Base-by-base conservation (phyloP, 2,888 invertebrate species). In the Meteorus colon region DNA sequence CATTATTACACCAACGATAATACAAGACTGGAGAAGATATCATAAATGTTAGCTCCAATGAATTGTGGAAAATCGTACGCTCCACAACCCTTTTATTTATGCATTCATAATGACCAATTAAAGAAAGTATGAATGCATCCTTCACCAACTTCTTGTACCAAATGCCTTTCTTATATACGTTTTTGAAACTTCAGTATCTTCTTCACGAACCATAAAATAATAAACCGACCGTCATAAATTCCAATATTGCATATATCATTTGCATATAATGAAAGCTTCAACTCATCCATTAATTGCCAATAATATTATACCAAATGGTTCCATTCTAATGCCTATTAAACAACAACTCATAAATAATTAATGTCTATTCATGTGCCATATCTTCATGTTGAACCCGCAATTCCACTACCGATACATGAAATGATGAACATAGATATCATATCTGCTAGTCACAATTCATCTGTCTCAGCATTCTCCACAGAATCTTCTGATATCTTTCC, bases 401-500 rank as follows among this genome's bases (percentile, higher is more conserved):
- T 41, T 41, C 8, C 41, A 41, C 4, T 41, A 41, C 8, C 8
- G 2, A 2, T 12, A 8, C 8, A 12, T 41, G 41, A 8, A 34
- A 34, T 2, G 2, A 27, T 27, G 12, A 27, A 34, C 31, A 71
- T 41, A 41, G 1, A 67, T 55, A 51, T 71, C 60, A 60, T 60
- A 71, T 59, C 37, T 8, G 0, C 31, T 31, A 51, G 29, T 73
- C 34, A 65, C 62, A 29, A n/a, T 45, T 48, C 29, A 14, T 27
- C 31, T 59, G 27, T 51, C 45, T 55, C 60, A 55, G 14, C 48
- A 24, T 2, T 27, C 19, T 34, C 60, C 14, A 63, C 31, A 72
- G 60, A 74, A 74, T 59, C 41, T 67, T 74, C 45, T 34, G 60
- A 74, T 29, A 62, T 27, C 29, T 37, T 45, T 65, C 67, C 24